Evolutionary conservation across 2,113 vertebrate genomes (phyloP).

Genomic region (Corapipo altera): DNA sequence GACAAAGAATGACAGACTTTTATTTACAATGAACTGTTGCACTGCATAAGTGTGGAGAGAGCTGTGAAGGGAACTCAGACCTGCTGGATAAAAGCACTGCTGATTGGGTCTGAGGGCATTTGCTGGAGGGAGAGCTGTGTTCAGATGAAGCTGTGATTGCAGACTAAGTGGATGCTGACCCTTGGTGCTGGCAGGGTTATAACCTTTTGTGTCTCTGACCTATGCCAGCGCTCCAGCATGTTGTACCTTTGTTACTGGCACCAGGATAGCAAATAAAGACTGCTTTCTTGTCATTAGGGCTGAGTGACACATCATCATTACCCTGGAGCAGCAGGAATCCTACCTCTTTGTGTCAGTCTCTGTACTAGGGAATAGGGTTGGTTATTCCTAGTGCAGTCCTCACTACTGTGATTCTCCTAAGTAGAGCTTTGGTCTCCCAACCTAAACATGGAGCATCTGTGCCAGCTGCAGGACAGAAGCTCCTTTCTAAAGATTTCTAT

Average conservation of each 20-base stretch:
- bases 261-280: background rate
- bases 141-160: background rate
- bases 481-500: background rate
- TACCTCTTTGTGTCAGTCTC: background rate
- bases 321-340: background rate
- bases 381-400: background rate
- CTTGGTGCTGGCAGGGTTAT: background rate
- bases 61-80: background rate
- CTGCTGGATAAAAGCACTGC: fast-evolving
- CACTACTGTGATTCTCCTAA: background rate
- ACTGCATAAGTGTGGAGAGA: background rate
- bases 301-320: background rate
- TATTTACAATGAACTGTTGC: background rate
- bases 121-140: background rate
- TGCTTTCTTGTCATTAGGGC: background rate
- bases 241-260: background rate
- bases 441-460: fast-evolving
- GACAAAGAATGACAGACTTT: background rate
- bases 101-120: fast-evolving
- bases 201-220: background rate
- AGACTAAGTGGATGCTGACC: background rate
- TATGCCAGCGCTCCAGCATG: fast-evolving
- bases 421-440: background rate
- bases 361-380: too few species aligned
- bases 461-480: background rate